Base-by-base conservation (phyloP, 2,888 invertebrate species). In the Nomada fucata region DNA sequence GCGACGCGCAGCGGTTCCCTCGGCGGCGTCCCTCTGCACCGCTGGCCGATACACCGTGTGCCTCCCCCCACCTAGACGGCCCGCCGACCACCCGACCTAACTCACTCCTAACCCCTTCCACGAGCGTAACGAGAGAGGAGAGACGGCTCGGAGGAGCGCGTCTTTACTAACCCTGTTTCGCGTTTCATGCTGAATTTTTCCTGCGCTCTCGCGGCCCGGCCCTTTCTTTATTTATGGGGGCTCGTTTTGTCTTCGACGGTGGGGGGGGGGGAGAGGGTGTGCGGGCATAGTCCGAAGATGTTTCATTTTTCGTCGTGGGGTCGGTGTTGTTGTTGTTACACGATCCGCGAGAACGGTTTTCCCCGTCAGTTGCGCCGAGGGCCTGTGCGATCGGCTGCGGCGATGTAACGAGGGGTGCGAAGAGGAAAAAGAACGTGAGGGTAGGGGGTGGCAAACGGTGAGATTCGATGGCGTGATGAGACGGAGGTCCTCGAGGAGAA, bases 351-450 rank as follows among this genome's bases (percentile, higher is more conserved):
- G 86, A 76, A 87, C 85, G 80, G 3, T 10, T 77, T 83, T 71
- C 73, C 81, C 71, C 83, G 85, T 83, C 89, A 89, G 89, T 91
- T 91, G 89, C 89, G 89, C 87, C 89, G 89, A 79, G 87, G 86
- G 76, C 88, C 29, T 36, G 36, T 36, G 7, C 1, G 23, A n/a
- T n/a, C 7, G 5, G 36, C 36, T 1, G 36, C 36, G 7, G 47
- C 47, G 47, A 47, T 47, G 2, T 2, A 20, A 11, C 9, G 7
- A 26, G 67, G 67, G 29, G n/a, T 18, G 65, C 26, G 26, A 65
- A 69, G 15, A 2, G 47, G 52, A 23, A 53, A 53, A 36, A 44
- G n/a, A 44, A n/a, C 13, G 26, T 15, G 44, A n/a, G 26, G 23
- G 18, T 2, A 2, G 26, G 44, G 26, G 23, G 18, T 26, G 26